Evolutionary conservation across 2,888 invertebrate species (phyloP), one percentile per base, ranked within the genome.

Genomic region (Bursaphelenchus okinawaensis): DNA sequence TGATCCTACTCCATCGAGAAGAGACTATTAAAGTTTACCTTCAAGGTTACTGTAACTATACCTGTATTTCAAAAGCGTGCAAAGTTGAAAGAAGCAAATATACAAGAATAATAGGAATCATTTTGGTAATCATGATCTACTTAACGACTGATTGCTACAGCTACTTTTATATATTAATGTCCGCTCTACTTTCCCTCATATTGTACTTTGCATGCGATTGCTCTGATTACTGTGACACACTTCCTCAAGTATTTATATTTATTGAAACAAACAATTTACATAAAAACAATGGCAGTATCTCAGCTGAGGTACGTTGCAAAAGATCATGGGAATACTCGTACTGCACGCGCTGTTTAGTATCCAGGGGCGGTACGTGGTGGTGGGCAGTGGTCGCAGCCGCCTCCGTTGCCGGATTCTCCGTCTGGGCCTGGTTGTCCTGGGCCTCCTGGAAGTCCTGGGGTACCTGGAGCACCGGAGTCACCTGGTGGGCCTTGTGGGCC

Each of bases 381-480:
- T 40, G 40, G 40, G 40, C 62, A 62, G 31, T 62, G 62, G n/a
- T 62, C 62, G 26, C 65, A 65, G 4, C 66, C 65, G 7, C 65
- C 65, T 19, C 65, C 65, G 64, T 20, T 52, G 8, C 65, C 65
- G 55, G 28, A 23, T n/a, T 66, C 66, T n/a, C 65, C 65, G 16
- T 51, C 65, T 19, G 52, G 28, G 16, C 65, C 65, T 22, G 31
- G 19, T 12, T 23, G 20, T 22, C 65, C 65, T 20, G 31, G 28
- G 28, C 52, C 20, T 22, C 65, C 65, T 7, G 65, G 52, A 9
- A 22, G 72, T 66, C 77, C 77, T 50, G 74, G 71, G 24, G 69
- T 52, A 57, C 64, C 64, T 27, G 64, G 23, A 31, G 64, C 65
- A 29, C 65, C 65, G n/a, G 63, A 20, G 19, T 19, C 51, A 9